Base-by-base conservation (phyloP, 2,888 invertebrate species). In the Diachrysia chrysitis region DNA sequence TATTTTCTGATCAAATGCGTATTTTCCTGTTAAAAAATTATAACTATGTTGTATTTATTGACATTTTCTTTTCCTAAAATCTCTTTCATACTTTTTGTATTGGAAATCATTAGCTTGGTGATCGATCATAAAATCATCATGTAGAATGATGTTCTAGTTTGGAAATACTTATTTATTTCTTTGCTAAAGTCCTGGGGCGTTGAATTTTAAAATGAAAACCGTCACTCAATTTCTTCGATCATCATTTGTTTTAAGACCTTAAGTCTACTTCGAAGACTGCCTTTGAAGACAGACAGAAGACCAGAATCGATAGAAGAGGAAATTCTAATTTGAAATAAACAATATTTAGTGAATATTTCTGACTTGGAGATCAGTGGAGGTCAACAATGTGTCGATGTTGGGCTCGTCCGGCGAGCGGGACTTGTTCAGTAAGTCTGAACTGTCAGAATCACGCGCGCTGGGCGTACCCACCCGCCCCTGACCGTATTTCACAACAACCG, bases 381-480 rank as follows among this genome's bases (percentile, higher is more conserved):
- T 80, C 74, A 78, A 78, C 80, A 82, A 73, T 76, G 76, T 82
- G 80, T 83, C 76, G 72, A 79, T 80, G 79, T 77, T 68, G 69
- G 70, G 67, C 64, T 63, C 58, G 59, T 66, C 58, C 62, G 58
- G 56, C 56, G 23, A 54, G 60, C 69, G 70, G 62, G 76, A 69
- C 71, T 77, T 77, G 76, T 82, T 78, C 79, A 75, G 87, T 88
- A 85, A 87, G 84, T 87, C 89, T 89, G 85, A 90, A 85, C 88
- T 89, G 90, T 89, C 90, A 88, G 76, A 63, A 73, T 83, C 89
- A 89, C 85, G 82, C 87, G 82, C 84, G 81, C 69, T 66, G 72
- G 72, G 63, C 72, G 63, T 53, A 32, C 58, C 65, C 64, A 42
- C 63, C 64, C 79, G 66, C 82, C 79, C 60, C 66, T 57, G 42